These are phyloP conservation scores for Polyommatus icarus DNA, from an alignment of 2,888 invertebrate genomes.

Conservation along the genomic window DNA sequence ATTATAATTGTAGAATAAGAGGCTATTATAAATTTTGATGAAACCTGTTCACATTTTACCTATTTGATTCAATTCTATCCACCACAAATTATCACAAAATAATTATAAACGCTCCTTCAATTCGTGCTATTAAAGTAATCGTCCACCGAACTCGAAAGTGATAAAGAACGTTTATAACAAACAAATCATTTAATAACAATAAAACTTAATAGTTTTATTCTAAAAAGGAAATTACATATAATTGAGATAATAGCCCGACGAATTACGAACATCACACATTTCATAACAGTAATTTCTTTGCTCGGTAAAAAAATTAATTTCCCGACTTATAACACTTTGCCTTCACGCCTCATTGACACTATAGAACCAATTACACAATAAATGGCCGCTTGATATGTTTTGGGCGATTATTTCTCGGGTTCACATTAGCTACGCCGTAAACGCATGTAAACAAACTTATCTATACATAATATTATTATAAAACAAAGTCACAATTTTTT, in stretches of 20 bases:
- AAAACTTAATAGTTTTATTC: slow-evolving; percentile 29
- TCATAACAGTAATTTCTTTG: slow-evolving; percentile 25
- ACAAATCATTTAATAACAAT: slow-evolving; percentile 22
- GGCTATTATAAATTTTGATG: background rate
- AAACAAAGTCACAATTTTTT: no score
- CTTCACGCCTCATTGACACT: slow-evolving; percentile 24
- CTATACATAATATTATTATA: no score
- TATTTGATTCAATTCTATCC: background rate
- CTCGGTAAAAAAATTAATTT: slow-evolving; percentile 22
- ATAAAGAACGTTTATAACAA: slow-evolving; percentile 18
- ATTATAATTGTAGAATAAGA: background rate
- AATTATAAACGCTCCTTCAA: slow-evolving; percentile 17
- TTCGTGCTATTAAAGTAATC: background rate
- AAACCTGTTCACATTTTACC: background rate
- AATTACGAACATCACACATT: slow-evolving; percentile 26
- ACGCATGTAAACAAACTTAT: background rate
- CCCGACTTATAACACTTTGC: slow-evolving; percentile 26
- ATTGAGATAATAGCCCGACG: slow-evolving; percentile 13
- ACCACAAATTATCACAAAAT: background rate
- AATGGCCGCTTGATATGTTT: background rate
- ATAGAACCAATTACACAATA: slow-evolving; percentile 1
- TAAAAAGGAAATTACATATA: slow-evolving; percentile 26
- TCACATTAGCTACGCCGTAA: background rate
- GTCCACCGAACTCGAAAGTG: background rate
- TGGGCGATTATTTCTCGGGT: slow-evolving; percentile 6